Conservation (phyloP, 2,113 vertebrate genomes). For the Menura novaehollandiae region DNA sequence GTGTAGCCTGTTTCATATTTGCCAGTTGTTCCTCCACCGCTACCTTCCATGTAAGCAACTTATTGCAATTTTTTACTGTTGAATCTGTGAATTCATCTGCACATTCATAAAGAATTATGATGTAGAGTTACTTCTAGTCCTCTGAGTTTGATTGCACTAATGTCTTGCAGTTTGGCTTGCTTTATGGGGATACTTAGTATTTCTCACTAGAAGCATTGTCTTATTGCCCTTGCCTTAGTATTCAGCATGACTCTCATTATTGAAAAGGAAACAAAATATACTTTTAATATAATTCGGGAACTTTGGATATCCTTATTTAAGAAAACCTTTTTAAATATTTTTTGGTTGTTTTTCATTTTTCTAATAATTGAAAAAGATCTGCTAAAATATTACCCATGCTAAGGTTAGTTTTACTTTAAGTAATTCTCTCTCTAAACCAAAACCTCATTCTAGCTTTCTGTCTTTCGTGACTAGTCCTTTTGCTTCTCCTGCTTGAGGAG, state of each 20-base stretch:
- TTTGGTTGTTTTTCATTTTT: not conserved
- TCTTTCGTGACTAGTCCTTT: not conserved
- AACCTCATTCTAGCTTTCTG: not conserved
- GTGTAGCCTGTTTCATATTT: not conserved
- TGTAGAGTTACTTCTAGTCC: not conserved
- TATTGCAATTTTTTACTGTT: not conserved
- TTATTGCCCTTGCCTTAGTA: not conserved
- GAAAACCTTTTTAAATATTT: accelerated
- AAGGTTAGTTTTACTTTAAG: not conserved
- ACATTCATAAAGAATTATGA: not conserved
- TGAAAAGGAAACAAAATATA: not conserved
- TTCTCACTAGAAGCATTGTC: not conserved
- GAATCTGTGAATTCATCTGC: not conserved
- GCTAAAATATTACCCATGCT: not conserved
- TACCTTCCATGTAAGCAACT: not conserved
- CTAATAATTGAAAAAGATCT: not conserved
- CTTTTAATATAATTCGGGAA: not conserved
- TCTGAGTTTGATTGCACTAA: not conserved
- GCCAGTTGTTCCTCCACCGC: not conserved
- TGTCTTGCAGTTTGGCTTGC: not conserved
- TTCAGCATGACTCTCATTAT: not conserved
- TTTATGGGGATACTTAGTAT: not conserved
- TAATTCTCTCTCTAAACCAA: not conserved
- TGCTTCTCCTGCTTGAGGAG: not conserved
- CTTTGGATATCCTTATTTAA: not conserved